Conservation (phyloP, 2,113 vertebrate genomes). For the Callocephalon fimbriatum region DNA sequence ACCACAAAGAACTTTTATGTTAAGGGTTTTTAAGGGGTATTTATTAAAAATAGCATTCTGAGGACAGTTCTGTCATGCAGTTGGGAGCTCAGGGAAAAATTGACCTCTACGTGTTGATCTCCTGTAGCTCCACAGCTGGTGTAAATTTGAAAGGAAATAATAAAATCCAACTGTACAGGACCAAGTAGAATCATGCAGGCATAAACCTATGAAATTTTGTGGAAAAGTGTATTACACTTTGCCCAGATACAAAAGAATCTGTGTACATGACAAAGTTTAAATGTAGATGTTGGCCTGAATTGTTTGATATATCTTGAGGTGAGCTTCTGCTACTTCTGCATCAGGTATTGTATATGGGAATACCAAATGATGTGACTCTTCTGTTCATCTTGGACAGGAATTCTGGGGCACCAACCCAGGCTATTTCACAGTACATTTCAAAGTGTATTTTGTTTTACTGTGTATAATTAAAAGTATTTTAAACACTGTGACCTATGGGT, state of each 20-base stretch:
- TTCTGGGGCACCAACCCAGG: background rate
- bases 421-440: background rate
- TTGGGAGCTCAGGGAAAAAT: background rate
- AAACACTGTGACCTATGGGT: background rate
- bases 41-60: background rate
- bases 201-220: background rate
- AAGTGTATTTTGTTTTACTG: background rate
- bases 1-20: background rate
- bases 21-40: background rate
- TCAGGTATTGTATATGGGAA: background rate
- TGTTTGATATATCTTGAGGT: background rate
- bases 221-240: background rate
- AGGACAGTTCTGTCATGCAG: background rate
- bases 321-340: background rate
- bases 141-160: background rate
- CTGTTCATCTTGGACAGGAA: background rate
- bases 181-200: background rate
- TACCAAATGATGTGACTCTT: background rate
- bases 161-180: background rate
- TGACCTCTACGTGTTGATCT: rapidly evolving
- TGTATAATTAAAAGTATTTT: background rate
- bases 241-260: background rate
- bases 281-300: background rate
- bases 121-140: background rate
- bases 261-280: background rate